Evolutionary conservation across 2,888 invertebrate species (phyloP), one percentile per base, ranked within the genome.

Genomic region (Hedychridium roseum): DNA sequence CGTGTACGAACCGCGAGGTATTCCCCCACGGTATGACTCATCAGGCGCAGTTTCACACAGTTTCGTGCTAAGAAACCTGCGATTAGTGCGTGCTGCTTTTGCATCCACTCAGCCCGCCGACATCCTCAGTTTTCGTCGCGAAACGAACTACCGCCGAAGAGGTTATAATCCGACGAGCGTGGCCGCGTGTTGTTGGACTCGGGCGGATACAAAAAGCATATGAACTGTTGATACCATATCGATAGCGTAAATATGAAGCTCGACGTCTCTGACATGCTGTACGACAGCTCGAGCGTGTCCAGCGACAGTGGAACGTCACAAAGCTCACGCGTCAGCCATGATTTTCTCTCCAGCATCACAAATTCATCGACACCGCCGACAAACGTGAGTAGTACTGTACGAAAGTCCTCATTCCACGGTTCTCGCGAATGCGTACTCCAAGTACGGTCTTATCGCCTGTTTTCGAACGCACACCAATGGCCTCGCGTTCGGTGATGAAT

Each of bases 211-310:
- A 23, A 6, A 6, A 9, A 6, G 5, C 5, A 9, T 6, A 6
- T 9, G 5, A 6, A 23, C 9, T 6, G 23, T 5, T 6, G 9
- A 6, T 23, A 9, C 5, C 5, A 23, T 6, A 6, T 23, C 9
- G 9, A 6, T 23, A 5, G 23, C 23, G 9, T 6, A 56, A 68
- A 55, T 73, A 85, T 85, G 85, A 85, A 85, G 82, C 80, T 84
- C 60, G 85, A 85, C 71, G 81, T 83, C 49, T 83, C 83, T 78
- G 85, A 85, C 73, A 82, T 80, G 62, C 81, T 83, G 60, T 85
- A 85, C 60, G 85, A 85, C 75, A 84, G 84, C 71, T 85, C 85
- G 48, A 85, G 84, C 78, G 82, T 80, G 61, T 85, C 85, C 55
- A 83, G 83, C 74, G 84, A 85, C 71, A 85, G 84, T 68, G 84